phyloP scores from a whole-genome alignment of 2,888 invertebrate genomes.

The Andrena camellia region DNA sequence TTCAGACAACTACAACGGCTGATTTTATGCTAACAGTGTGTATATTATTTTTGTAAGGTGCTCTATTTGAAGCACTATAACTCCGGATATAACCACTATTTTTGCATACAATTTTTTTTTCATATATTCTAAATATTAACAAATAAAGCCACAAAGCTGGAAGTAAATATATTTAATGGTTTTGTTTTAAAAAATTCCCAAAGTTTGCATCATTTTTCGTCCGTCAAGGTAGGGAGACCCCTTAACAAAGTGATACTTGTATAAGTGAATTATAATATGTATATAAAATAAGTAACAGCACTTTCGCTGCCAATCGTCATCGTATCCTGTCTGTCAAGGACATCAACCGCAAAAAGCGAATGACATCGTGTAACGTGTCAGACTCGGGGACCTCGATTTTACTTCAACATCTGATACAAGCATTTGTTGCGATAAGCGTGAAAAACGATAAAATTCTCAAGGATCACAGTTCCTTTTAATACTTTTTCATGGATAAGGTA shows the following conservation, averaged over 20 bases:
- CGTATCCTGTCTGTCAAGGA: slow-evolving; percentile 61
- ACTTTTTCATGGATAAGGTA: not conserved
- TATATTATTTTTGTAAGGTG: too few relatives aligned
- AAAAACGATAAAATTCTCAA: not conserved
- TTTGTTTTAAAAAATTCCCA: too few relatives aligned
- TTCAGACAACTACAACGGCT: too few relatives aligned
- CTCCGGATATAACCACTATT: too few relatives aligned
- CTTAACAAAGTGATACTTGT: too few relatives aligned
- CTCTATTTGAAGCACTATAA: too few relatives aligned
- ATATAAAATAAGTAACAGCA: not conserved
- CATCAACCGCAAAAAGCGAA: slow-evolving; percentile 51
- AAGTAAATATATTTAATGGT: too few relatives aligned
- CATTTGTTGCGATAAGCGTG: not conserved
- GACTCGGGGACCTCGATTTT: slow-evolving; percentile 8
- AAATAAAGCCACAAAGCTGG: too few relatives aligned
- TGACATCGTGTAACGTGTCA: slow-evolving; percentile 39
- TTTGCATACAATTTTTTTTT: too few relatives aligned
- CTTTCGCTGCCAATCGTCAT: slow-evolving; percentile 42
- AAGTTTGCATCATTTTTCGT: not conserved
- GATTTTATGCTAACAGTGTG: too few relatives aligned
- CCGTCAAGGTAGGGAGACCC: not conserved
- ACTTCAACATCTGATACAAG: slow-evolving; percentile 7
- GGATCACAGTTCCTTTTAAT: not conserved
- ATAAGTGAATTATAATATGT: too few relatives aligned
- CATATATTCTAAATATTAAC: too few relatives aligned